phyloP scores from a whole-genome alignment of 2,888 invertebrate species.

The Leptopilina myrica region DNA sequence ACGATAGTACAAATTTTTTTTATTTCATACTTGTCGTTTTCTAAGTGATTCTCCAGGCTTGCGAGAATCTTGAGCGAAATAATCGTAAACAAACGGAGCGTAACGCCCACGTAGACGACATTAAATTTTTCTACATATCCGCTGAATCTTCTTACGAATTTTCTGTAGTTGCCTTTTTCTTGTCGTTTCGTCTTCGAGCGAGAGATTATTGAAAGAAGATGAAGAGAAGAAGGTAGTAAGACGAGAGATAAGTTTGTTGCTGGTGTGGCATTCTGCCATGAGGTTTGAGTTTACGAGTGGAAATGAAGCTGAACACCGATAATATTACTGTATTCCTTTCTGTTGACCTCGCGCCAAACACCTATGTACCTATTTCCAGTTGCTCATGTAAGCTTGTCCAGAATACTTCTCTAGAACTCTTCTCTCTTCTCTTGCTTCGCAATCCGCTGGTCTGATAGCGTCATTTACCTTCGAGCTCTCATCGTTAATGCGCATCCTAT shows the following conservation, averaged over 20 bases:
- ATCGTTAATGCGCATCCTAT: slow-evolving; percentile 24
- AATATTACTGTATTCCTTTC: slow-evolving; percentile 54
- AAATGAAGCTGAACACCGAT: slow-evolving; percentile 56
- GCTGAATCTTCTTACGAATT: slow-evolving; percentile 61
- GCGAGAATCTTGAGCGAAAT: slow-evolving; percentile 54
- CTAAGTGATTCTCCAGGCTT: slow-evolving; percentile 3
- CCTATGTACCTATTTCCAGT: slow-evolving; percentile 33
- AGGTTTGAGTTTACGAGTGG: slow-evolving; percentile 63
- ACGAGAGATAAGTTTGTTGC: slow-evolving; percentile 33
- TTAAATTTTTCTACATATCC: slow-evolving; percentile 57
- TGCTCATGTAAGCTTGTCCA: slow-evolving; percentile 11
- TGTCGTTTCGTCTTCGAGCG: slow-evolving; percentile 57
- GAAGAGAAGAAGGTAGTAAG: slow-evolving; percentile 3
- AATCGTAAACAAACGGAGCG: slow-evolving; percentile 66
- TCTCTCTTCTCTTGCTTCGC: not conserved
- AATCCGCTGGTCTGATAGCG: slow-evolving; percentile 11
- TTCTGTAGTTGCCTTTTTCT: slow-evolving; percentile 45
- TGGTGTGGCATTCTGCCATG: slow-evolving; percentile 57
- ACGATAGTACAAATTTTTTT: slow-evolving; percentile 28
- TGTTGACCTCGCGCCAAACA: slow-evolving; percentile 32
- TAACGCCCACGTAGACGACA: slow-evolving; percentile 62
- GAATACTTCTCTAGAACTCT: slow-evolving; percentile 14
- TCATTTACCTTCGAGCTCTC: slow-evolving; percentile 30
- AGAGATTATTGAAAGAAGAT: slow-evolving; percentile 54
- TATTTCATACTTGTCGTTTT: not conserved